A percentile compares a stretch with the other conserved stretches of the same genome.
Evolutionary conservation across 2,113 vertebrate genomes (phyloP).

Genomic region (Danio rerio): GRCz12tu NC_133184.1:32925501-32926000

Average conservation of each 20-base stretch:
- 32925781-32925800: slow-evolving; percentile 99
- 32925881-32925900: slow-evolving; percentile 70
- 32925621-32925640: slow-evolving; percentile 91
- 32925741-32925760: slow-evolving; percentile 99
- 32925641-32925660: slow-evolving; percentile 97
- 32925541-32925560: slow-evolving; percentile 99
- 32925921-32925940: slow-evolving; percentile 39
- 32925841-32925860: slow-evolving; percentile 54
- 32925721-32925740: slow-evolving; percentile 96
- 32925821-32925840: slow-evolving; percentile 63
- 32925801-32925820: slow-evolving; percentile 84
- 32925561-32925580: slow-evolving; percentile 91
- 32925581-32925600: slow-evolving; percentile 97
- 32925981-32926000: slow-evolving; percentile 54
- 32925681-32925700: slow-evolving; percentile 80
- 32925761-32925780: slow-evolving; percentile 97
- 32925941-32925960: slow-evolving; percentile 46
- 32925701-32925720: slow-evolving; percentile 73
- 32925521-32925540: slow-evolving; percentile 98
- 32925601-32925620: slow-evolving; percentile 96
- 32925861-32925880: slow-evolving; percentile 63
- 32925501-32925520: slow-evolving; percentile 86
- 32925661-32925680: slow-evolving; percentile 74
- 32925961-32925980: slow-evolving; percentile 53
- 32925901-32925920: slow-evolving; percentile 70